Conservation (phyloP, 2,797 vertebrate species). For the Anguilla marmorata region DNA sequence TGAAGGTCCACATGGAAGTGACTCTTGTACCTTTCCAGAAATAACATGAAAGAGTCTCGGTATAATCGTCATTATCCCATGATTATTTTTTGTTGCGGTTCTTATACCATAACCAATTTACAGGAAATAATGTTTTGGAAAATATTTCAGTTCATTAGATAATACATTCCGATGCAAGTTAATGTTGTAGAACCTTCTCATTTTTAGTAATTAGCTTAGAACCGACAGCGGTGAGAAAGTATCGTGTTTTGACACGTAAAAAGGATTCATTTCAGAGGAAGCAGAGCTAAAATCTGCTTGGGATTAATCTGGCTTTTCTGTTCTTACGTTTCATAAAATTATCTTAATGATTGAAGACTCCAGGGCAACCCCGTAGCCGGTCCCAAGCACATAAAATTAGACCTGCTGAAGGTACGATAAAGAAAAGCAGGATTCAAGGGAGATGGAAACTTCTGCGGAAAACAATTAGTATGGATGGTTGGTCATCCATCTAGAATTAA, state of each 20-base stretch:
- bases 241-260: neutral
- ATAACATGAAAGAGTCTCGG: conserved; percentile 57
- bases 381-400: neutral
- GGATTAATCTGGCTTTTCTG: neutral
- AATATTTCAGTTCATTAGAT: conserved; percentile 40
- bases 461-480: neutral
- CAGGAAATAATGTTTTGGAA: conserved; percentile 43
- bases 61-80: conserved; percentile 45
- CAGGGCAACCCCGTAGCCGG: neutral
- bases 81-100: conserved; percentile 26
- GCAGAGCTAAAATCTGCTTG: neutral
- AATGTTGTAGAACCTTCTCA: neutral
- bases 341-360: neutral
- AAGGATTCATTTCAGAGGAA: neutral
- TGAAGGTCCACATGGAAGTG: conserved; percentile 51
- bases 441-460: neutral
- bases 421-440: neutral
- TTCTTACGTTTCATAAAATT: neutral
- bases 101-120: conserved; percentile 34
- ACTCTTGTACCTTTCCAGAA: conserved; percentile 56
- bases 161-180: conserved; percentile 26
- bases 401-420: neutral
- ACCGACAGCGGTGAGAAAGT: neutral
- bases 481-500: neutral
- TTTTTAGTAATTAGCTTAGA: neutral